Evolutionary conservation across 2,888 invertebrate genomes (phyloP).

Genomic region (Crossocerus cetratus): DNA sequence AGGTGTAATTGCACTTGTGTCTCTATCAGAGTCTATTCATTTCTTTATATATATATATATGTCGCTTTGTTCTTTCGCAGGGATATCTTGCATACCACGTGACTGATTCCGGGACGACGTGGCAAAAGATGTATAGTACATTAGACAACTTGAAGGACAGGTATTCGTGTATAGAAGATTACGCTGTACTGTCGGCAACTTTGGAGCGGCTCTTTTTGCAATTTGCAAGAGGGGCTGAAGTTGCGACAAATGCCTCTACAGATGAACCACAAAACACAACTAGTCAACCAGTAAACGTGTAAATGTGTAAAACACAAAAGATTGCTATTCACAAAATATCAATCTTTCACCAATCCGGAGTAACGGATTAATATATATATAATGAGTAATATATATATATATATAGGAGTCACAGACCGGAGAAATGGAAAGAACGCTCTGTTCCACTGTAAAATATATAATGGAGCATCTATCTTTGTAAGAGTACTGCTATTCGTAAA

Average conservation of each 20-base stretch:
- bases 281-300: conserved; percentile 23
- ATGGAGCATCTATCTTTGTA: too few relatives aligned
- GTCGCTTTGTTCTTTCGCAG: conserved; percentile 43
- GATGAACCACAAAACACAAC: not conserved
- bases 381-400: too few relatives aligned
- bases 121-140: conserved; percentile 71
- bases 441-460: too few relatives aligned
- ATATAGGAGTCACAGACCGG: too few relatives aligned
- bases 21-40: not conserved
- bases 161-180: conserved; percentile 71
- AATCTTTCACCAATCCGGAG: too few relatives aligned
- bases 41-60: not conserved
- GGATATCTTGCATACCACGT: conserved; percentile 72
- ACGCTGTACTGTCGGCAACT: conserved; percentile 72
- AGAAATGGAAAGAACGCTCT: too few relatives aligned
- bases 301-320: not conserved
- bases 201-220: conserved; percentile 74
- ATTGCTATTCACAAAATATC: too few relatives aligned
- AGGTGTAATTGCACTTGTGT: conserved; percentile 8
- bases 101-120: conserved; percentile 63
- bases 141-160: conserved; percentile 67
- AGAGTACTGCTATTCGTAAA: too few relatives aligned
- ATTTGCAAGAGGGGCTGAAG: conserved; percentile 68
- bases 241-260: not conserved
- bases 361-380: too few relatives aligned